Evolutionary conservation across 2,797 vertebrate species (phyloP).

Genomic region (Heliangelus exortis): DNA sequence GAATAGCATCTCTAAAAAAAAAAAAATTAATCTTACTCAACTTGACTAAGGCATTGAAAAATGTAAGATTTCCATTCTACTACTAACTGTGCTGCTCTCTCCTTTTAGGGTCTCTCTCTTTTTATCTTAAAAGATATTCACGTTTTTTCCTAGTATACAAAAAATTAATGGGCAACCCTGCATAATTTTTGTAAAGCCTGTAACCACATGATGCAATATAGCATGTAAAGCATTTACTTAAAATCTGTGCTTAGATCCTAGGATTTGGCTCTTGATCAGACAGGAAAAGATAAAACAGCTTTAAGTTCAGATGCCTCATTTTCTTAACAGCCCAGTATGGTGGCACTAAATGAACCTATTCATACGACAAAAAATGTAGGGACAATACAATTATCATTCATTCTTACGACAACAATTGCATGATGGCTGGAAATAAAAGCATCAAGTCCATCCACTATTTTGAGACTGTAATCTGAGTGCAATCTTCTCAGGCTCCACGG

Average conservation of each 20-base stretch:
- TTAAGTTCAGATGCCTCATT: not conserved
- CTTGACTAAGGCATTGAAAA: not conserved
- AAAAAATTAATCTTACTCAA: not conserved
- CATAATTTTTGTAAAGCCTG: not conserved
- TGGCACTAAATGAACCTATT: not conserved
- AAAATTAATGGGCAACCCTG: not conserved
- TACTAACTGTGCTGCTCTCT: not conserved
- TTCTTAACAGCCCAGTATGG: not conserved
- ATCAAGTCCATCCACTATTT: not conserved
- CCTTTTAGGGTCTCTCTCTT: not conserved
- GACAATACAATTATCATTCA: not conserved
- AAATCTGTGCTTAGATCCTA: not conserved
- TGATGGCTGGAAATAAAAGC: conserved; percentile 4
- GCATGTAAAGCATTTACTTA: not conserved
- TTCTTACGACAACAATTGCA: not conserved
- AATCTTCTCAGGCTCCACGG: not conserved
- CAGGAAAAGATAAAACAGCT: not conserved
- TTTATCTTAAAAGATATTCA: not conserved
- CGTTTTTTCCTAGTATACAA: not conserved
- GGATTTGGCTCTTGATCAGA: not conserved
- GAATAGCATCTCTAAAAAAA: not conserved
- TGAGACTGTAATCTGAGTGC: not conserved
- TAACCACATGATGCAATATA: not conserved
- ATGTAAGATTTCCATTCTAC: not conserved
- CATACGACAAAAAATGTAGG: not conserved